phyloP scores from a whole-genome alignment of 2,113 vertebrate species.

The Amia ocellicauda region DNA sequence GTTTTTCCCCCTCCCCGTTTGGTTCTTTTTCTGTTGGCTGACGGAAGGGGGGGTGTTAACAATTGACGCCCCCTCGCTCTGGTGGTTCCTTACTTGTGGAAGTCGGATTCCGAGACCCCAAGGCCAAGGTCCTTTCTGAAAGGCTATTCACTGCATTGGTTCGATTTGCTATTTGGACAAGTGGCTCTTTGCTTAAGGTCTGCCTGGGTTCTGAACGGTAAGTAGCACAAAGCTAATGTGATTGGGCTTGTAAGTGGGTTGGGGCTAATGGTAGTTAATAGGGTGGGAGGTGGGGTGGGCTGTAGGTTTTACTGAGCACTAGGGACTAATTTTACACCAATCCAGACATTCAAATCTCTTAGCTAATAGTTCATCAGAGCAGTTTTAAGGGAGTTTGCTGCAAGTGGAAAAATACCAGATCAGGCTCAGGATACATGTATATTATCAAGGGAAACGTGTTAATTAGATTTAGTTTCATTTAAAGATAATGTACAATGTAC shows the following conservation, averaged over 20 bases:
- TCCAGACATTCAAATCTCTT: not conserved
- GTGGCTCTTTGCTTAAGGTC: slow-evolving; percentile 88
- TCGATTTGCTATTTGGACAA: slow-evolving; percentile 86
- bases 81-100: slow-evolving; percentile 78
- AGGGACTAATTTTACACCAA: not conserved
- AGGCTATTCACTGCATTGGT: slow-evolving; percentile 75
- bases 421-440: too few relatives aligned
- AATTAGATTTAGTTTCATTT: too few relatives aligned
- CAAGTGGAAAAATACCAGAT: too few relatives aligned
- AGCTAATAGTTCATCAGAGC: not conserved
- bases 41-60: slow-evolving; percentile 65
- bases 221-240: slow-evolving; percentile 84
- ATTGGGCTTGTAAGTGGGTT: slow-evolving; percentile 58
- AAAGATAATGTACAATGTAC: too few relatives aligned
- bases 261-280: slow-evolving; percentile 45
- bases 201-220: slow-evolving; percentile 78
- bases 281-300: slow-evolving; percentile 18
- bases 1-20: slow-evolving; percentile 65
- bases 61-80: slow-evolving; percentile 59
- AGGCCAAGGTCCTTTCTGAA: slow-evolving; percentile 73
- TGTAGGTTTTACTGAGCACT: not conserved
- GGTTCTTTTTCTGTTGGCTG: slow-evolving; percentile 74
- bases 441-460: too few relatives aligned
- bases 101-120: slow-evolving; percentile 68
- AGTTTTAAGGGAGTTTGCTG: too few relatives aligned